Conservation (phyloP, 2,113 vertebrate genomes). For the Callaeas wilsoni region DNA sequence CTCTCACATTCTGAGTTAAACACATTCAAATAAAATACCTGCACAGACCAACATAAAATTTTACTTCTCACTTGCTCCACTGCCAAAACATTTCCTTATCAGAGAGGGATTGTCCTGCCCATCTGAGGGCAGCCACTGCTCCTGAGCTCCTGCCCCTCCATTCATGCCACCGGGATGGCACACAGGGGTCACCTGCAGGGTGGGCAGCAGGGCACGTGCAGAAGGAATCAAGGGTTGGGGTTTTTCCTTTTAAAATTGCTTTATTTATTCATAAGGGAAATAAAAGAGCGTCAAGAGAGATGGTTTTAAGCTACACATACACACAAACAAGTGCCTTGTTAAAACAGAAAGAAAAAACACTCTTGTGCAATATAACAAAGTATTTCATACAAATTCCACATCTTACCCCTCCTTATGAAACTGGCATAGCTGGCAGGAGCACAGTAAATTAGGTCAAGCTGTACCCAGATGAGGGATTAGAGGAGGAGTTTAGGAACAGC, state of each 20-base stretch:
- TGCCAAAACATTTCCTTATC: neutral
- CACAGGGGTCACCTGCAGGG: neutral
- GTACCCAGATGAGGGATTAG: constrained; percentile 44
- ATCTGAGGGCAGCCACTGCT: neutral
- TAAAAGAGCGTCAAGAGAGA: neutral
- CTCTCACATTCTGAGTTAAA: neutral
- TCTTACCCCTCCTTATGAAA: neutral
- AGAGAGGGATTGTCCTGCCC: neutral
- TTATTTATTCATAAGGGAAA: neutral
- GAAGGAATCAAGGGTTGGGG: neutral
- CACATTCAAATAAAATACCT: neutral
- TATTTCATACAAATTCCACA: neutral
- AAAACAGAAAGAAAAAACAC: neutral
- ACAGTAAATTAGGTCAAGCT: neutral
- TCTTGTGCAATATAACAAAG: neutral
- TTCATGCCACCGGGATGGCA: neutral
- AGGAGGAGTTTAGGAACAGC: neutral
- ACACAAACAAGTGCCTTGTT: neutral
- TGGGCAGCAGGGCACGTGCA: neutral
- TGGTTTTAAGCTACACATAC: neutral
- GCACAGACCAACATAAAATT: neutral
- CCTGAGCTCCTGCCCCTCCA: neutral
- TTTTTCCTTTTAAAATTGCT: neutral
- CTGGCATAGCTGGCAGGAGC: neutral
- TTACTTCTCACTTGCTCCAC: neutral